Conservation (phyloP, 2,113 vertebrate species). For the Heterotis niloticus region DNA sequence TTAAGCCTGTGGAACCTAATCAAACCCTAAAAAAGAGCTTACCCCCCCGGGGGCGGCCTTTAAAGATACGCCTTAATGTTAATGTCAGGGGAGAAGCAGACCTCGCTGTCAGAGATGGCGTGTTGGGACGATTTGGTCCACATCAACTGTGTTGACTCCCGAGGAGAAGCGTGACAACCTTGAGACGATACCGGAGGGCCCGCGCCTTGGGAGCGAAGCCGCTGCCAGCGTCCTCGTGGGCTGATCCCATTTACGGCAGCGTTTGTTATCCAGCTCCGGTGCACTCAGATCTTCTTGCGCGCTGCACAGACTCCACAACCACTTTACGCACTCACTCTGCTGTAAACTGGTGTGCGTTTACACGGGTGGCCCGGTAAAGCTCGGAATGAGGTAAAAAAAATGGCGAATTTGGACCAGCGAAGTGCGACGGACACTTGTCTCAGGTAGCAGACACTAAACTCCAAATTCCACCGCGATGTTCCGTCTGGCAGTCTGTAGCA, state of each 20-base stretch:
- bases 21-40: constrained; percentile 56
- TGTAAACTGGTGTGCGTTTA: too few relatives aligned
- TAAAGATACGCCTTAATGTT: constrained; percentile 59
- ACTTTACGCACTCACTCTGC: too few relatives aligned
- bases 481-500: too few relatives aligned
- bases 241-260: constrained; percentile 39
- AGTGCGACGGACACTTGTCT: too few relatives aligned
- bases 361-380: too few relatives aligned
- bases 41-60: constrained; percentile 48
- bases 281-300: too few relatives aligned
- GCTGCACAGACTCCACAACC: too few relatives aligned
- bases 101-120: constrained; percentile 34
- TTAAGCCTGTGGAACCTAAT: constrained; percentile 58
- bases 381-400: too few relatives aligned
- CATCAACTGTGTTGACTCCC: constrained; percentile 37
- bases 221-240: constrained; percentile 37
- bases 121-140: constrained; percentile 44
- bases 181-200: constrained; percentile 31
- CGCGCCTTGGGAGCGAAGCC: constrained; percentile 42
- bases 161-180: constrained; percentile 38
- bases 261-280: constrained; percentile 11
- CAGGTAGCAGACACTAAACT: too few relatives aligned
- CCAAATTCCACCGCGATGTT: too few relatives aligned
- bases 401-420: too few relatives aligned
- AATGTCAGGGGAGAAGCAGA: constrained; percentile 51